Conservation (phyloP, 2,113 vertebrate genomes). For the Cebidichthys violaceus region DNA sequence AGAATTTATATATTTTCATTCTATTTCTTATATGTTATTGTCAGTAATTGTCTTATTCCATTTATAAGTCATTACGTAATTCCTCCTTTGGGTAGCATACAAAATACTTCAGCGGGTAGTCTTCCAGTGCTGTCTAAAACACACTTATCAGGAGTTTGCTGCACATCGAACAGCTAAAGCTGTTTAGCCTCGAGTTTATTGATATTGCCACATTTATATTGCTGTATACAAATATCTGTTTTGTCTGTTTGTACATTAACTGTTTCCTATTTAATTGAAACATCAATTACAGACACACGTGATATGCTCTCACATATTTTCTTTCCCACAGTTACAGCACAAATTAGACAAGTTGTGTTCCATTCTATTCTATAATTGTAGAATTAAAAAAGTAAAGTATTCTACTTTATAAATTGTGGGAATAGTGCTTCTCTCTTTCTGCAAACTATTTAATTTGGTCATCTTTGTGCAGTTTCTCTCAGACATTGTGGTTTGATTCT, state of each 20-base stretch:
- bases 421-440: neutral
- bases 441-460: no score
- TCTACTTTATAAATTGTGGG: neutral
- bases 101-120: constrained; percentile 1
- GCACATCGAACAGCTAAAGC: constrained; percentile 4
- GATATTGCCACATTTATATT: neutral
- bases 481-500: neutral
- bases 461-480: neutral
- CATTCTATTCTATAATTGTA: neutral
- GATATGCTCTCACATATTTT: neutral
- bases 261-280: constrained; percentile 16
- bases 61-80: neutral
- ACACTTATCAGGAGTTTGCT: constrained; percentile 17
- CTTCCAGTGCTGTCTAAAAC: constrained; percentile 9
- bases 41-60: neutral
- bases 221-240: neutral
- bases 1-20: neutral
- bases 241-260: neutral
- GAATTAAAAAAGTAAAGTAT: neutral
- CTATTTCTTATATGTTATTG: constrained; percentile 13
- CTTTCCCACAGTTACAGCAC: neutral
- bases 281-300: neutral
- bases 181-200: constrained; percentile 17
- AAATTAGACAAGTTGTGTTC: neutral
- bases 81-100: constrained; percentile 11